Evolutionary conservation across 2,888 invertebrate genomes (phyloP), one percentile per base, ranked within the genome.

Genomic region (Stenichneumon culpator): DNA sequence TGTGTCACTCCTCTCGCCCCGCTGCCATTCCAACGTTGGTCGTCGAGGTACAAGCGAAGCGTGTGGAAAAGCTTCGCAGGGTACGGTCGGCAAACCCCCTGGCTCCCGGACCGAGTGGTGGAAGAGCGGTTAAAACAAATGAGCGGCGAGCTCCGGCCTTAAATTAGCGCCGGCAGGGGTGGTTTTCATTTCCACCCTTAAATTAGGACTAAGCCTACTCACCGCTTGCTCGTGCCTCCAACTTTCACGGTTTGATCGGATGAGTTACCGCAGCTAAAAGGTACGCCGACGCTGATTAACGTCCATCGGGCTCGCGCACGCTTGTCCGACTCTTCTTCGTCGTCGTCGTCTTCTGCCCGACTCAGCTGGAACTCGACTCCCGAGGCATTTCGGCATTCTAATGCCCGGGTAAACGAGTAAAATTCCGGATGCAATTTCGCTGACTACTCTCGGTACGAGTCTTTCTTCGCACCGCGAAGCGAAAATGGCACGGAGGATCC

Each of bases 151-250:
- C 89, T 91, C 89, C 91, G 90, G 92, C 92, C 93, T 94, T 93
- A 94, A 93, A 93, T 93, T 93, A 94, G 93, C 92, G 91, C 90
- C 88, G 88, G 90, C 90, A 90, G 90, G 91, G 92, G 91, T 93
- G 94, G 92, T 93, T 94, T 93, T 94, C 93, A 93, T 93, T 94
- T 93, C 92, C 90, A 91, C 93, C 93, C 93, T 93, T 92, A 94
- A 94, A 94, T 94, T 94, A 94, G 93, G 92, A 93, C 93, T 93
- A 93, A 93, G 93, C 93, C 91, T 90, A 87, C 86, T 84, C 83
- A 44, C 44, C 89, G 90, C 90, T 82, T 28, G 60, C 82, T 81
- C 83, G 82, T 83, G 83, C 80, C 81, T 88, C 88, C 91, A 91
- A 92, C 91, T 92, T 91, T 91, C 92, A 90, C 89, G 89, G 92